Conservation (phyloP, 2,797 vertebrate genomes). For the Todus mexicanus region DNA sequence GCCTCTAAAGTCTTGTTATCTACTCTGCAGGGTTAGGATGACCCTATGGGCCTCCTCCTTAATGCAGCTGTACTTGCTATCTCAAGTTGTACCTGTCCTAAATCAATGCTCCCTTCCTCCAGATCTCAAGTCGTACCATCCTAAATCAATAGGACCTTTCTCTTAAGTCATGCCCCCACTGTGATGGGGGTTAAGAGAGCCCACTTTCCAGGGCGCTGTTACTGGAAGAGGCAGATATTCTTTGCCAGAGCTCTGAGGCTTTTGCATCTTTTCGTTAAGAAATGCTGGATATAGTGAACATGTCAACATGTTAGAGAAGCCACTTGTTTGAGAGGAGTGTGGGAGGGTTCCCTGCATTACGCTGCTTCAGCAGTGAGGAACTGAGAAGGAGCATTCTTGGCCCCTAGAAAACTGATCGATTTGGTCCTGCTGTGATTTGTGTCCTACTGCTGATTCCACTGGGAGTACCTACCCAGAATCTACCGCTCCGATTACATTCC, state of each 20-base stretch:
- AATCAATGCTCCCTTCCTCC: too few species aligned
- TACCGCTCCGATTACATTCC: neutral
- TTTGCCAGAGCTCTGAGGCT: neutral
- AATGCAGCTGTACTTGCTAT: too few species aligned
- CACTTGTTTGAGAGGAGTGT: neutral
- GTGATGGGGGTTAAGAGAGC: neutral
- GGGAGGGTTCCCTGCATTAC: accelerated
- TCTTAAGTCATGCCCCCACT: neutral
- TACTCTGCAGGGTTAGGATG: too few species aligned
- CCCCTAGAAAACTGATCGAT: neutral
- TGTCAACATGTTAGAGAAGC: neutral
- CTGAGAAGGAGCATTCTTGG: neutral
- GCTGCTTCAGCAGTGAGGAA: neutral
- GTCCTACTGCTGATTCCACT: neutral
- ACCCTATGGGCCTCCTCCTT: too few species aligned
- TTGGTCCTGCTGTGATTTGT: neutral
- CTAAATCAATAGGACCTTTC: neutral
- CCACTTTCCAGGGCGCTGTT: neutral
- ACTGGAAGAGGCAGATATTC: neutral
- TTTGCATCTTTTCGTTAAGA: neutral
- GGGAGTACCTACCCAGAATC: too few species aligned
- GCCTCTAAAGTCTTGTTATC: too few species aligned
- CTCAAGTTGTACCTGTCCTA: too few species aligned
- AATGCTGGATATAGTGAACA: neutral
- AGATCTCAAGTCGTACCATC: too few species aligned